These are phyloP conservation scores for Rapana venosa DNA, from an alignment of 2,888 invertebrate genomes.

Conservation along the genomic window DNA sequence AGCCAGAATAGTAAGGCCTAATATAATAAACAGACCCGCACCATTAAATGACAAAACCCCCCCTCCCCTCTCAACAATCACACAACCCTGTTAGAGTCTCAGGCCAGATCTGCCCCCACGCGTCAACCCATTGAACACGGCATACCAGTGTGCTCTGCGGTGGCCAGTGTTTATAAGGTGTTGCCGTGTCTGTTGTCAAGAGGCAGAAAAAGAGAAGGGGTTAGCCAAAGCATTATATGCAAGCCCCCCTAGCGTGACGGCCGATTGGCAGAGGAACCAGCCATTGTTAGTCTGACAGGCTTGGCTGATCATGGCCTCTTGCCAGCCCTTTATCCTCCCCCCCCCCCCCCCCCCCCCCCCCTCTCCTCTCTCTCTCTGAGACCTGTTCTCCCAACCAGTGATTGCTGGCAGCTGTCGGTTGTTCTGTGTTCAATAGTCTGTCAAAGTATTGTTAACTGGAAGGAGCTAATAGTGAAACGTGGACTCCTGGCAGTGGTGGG, in stretches of 20 bases:
- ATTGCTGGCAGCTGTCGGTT: neutral
- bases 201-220: slow-evolving; percentile 14
- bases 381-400: neutral
- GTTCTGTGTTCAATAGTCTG: neutral
- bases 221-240: slow-evolving; percentile 7
- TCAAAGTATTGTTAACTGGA: neutral
- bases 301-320: slow-evolving; percentile 9
- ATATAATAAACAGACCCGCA: too few species aligned
- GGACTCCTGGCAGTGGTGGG: neutral
- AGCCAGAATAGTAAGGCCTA: too few species aligned
- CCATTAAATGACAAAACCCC: too few species aligned
- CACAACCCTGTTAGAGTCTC: too few species aligned
- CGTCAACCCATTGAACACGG: neutral
- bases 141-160: neutral
- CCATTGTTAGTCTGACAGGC: slow-evolving; percentile 20
- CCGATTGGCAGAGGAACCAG: slow-evolving; percentile 18
- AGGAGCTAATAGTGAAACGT: neutral
- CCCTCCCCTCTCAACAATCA: too few species aligned
- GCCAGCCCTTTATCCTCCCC: neutral
- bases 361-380: neutral
- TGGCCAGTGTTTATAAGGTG: slow-evolving; percentile 8
- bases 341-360: neutral
- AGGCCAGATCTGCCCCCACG: too few species aligned
- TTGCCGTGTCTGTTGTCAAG: slow-evolving; percentile 15
- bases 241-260: slow-evolving; percentile 4